phyloP scores from a whole-genome alignment of 2,888 invertebrate genomes.

The Thelaira solivaga region DNA sequence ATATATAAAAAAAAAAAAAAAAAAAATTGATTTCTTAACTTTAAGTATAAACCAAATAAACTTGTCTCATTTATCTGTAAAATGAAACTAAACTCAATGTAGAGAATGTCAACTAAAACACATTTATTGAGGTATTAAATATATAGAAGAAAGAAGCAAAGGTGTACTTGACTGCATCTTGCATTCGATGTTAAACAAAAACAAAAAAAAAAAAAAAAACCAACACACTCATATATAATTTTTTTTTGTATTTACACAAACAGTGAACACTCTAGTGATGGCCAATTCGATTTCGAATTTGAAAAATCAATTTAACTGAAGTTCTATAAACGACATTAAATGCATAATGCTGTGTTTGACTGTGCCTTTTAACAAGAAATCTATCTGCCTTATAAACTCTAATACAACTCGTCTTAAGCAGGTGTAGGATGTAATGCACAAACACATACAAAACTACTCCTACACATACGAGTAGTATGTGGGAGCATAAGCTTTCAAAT shows the following conservation, averaged over 20 bases:
- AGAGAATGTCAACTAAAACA: constrained; percentile 30
- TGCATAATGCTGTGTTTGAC: background rate
- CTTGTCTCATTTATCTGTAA: constrained; percentile 40
- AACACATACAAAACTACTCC: no score
- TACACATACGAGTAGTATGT: background rate
- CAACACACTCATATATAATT: constrained; percentile 3
- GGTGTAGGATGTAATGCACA: no score
- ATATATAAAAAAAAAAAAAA: no score
- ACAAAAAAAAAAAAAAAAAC: background rate
- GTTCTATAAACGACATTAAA: no score
- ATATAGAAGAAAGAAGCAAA: background rate
- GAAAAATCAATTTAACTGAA: no score
- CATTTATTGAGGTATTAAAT: constrained; percentile 20
- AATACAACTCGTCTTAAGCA: no score
- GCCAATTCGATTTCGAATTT: no score
- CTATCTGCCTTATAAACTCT: no score
- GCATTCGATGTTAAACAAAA: no score
- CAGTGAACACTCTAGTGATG: background rate
- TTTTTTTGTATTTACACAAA: background rate
- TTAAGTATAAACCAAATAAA: constrained; percentile 43
- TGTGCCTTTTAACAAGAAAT: background rate
- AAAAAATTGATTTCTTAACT: constrained; percentile 45
- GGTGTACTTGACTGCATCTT: constrained; percentile 32
- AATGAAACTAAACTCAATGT: constrained; percentile 29
- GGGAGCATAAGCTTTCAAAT: constrained; percentile 16